Conservation (phyloP, 2,888 invertebrate genomes). For the Harmothoe impar region DNA sequence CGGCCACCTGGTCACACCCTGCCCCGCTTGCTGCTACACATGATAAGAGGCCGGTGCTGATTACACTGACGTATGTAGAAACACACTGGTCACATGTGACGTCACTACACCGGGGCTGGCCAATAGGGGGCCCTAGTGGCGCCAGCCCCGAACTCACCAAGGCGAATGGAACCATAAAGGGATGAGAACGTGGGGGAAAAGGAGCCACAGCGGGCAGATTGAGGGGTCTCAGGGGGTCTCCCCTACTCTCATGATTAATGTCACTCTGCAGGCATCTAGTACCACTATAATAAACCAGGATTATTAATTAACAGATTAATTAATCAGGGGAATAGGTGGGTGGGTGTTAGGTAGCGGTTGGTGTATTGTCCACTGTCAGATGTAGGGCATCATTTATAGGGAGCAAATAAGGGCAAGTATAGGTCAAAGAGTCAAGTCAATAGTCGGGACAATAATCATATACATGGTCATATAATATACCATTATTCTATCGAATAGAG, state of each 20-base stretch:
- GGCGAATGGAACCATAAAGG: slow-evolving; percentile 55
- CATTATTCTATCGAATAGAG: too few relatives aligned
- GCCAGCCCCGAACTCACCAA: slow-evolving; percentile 35
- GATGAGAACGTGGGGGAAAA: background rate
- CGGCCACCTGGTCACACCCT: slow-evolving; percentile 19
- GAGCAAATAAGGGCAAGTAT: too few relatives aligned
- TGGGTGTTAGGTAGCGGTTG: too few relatives aligned
- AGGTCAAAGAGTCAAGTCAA: too few relatives aligned
- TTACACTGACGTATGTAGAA: slow-evolving; percentile 41
- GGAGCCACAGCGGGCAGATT: slow-evolving; percentile 9
- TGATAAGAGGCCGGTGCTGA: slow-evolving; percentile 42
- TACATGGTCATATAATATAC: too few relatives aligned
- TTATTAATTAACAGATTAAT: background rate
- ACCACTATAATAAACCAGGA: slow-evolving; percentile 5
- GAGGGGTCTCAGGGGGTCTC: background rate
- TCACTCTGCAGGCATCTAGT: slow-evolving; percentile 24
- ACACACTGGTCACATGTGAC: slow-evolving; percentile 45
- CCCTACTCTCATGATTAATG: background rate
- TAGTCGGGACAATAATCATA: too few relatives aligned
- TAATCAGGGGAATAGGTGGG: slow-evolving; percentile 17
- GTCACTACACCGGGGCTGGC: background rate
- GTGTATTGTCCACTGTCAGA: too few relatives aligned
- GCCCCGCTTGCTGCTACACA: slow-evolving; percentile 14
- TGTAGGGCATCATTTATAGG: too few relatives aligned
- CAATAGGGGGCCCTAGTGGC: background rate